These are phyloP conservation scores for Toxotes lorentzi DNA, from an alignment of 2,797 vertebrate genomes.

Conservation along the genomic window DNA sequence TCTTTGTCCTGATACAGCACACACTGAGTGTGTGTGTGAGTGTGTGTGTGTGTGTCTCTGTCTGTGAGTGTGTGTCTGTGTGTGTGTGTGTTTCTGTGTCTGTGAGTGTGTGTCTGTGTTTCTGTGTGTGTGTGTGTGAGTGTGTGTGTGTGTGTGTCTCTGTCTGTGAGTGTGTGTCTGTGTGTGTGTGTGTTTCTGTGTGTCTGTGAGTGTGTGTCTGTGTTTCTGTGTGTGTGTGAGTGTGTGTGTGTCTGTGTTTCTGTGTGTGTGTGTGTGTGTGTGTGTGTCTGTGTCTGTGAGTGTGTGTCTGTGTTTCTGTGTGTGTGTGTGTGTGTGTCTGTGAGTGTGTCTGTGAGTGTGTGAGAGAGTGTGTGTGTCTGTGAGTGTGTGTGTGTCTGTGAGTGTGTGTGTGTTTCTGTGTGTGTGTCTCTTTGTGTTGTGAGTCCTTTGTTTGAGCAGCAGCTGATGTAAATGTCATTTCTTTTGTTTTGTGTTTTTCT, in stretches of 20 bases:
- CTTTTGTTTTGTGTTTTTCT: slow-evolving; percentile 35
- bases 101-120: slow-evolving; percentile 33
- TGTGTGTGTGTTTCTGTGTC: slow-evolving; percentile 35
- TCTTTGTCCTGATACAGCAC: slow-evolving; percentile 53
- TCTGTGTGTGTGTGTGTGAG: slow-evolving; percentile 2
- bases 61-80: slow-evolving; percentile 20
- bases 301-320: not conserved
- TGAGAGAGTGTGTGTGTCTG: not conserved
- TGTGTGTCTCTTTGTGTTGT: not conserved
- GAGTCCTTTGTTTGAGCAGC: slow-evolving; percentile 34
- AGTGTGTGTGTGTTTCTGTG: not conserved
- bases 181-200: too few relatives aligned
- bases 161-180: too few relatives aligned
- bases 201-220: too few relatives aligned
- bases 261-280: not conserved
- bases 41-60: slow-evolving; percentile 13
- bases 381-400: not conserved
- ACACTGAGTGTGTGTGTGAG: slow-evolving; percentile 14
- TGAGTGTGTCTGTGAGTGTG: not conserved
- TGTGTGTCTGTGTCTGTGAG: not conserved
- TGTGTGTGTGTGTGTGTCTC: not conserved
- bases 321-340: not conserved
- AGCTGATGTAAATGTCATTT: slow-evolving; percentile 22
- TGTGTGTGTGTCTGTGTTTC: not conserved
- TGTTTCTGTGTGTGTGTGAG: too few relatives aligned